Evolutionary conservation across 1,140 invertebrate species (phyloP), one percentile per base, ranked within the genome.

Genomic region (Drosophila mojavensis): DNA sequence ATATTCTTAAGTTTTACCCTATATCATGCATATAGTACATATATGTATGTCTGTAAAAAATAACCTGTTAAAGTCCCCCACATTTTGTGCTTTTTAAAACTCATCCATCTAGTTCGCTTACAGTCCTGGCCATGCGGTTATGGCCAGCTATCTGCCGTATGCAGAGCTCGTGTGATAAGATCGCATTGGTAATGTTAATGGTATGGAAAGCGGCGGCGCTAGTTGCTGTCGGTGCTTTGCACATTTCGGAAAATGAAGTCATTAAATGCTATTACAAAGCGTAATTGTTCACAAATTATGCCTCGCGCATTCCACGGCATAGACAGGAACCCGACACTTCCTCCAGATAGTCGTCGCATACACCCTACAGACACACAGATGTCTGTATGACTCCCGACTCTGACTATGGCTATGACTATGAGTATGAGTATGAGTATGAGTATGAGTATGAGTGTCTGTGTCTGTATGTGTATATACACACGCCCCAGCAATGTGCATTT

Each of bases 231-330:
- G 30, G 43, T 30, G 17, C 55, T 33, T 17, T 59, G 48, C 56
- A 59, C 64, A 26, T 48, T 70, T 70, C 30, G 41, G 24, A 56
- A 88, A 88, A 88, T 89, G 71, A 89, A 89, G 84, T 89, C 84
- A 89, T 89, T 89, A 89, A 89, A 89, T 90, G 84, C 64, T 89
- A 89, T 89, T 89, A 89, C 84, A 89, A 90, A 84, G 84, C 84
- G 84, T 89, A 89, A 89, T 89, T 90, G 84, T 89, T 89, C 85
- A 88, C 83, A 86, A 86, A 88, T 86, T 86, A 86, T 77, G 68
- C 63, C 45, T 39, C 15, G 50, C 36, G 50, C 64, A 60, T 50
- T 50, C 26, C 65, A 43, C 15, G 43, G 33, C 17, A 47, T 39
- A 69, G 43, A 47, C 63, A 81, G 74, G 75, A 67, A 76, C 80